These are phyloP conservation scores for Tolmerus cingulatus DNA, from an alignment of 2,888 invertebrate species.

Conservation along the genomic window DNA sequence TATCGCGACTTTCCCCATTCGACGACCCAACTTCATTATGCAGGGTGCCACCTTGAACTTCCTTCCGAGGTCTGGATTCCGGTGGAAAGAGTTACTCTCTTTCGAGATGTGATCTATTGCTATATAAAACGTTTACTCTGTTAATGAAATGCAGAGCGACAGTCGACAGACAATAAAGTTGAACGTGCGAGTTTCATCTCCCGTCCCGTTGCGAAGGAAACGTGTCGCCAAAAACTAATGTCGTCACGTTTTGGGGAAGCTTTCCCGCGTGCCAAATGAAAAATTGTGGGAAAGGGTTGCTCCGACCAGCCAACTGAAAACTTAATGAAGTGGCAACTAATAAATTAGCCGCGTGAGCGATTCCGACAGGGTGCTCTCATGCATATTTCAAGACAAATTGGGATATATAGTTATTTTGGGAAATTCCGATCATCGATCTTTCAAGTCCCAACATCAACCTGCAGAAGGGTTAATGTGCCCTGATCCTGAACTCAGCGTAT, in stretches of 20 bases:
- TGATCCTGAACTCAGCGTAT: too few relatives aligned
- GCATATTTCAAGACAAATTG: neutral
- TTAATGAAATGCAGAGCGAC: conserved; percentile 3
- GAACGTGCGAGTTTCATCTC: neutral
- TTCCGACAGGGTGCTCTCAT: neutral
- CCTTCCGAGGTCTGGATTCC: neutral
- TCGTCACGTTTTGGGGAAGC: neutral
- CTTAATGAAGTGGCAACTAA: conserved; percentile 22
- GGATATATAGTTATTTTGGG: too few relatives aligned
- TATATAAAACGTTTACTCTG: neutral
- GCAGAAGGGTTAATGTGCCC: too few relatives aligned
- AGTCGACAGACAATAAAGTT: conserved; percentile 27
- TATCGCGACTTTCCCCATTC: neutral
- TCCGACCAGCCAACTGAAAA: neutral
- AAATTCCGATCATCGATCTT: too few relatives aligned
- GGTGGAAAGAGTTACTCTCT: neutral
- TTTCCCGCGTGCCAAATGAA: neutral
- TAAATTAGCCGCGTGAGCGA: conserved; percentile 29
- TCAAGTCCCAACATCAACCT: too few relatives aligned
- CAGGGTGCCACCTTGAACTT: conserved; percentile 32
- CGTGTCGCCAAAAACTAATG: conserved; percentile 27
- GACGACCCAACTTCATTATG: conserved; percentile 8
- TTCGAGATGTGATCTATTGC: conserved; percentile 28
- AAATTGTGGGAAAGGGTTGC: neutral
- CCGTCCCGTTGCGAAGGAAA: neutral